Conservation (phyloP, 2,113 vertebrate genomes). For the Potamarius usumacintae region DNA sequence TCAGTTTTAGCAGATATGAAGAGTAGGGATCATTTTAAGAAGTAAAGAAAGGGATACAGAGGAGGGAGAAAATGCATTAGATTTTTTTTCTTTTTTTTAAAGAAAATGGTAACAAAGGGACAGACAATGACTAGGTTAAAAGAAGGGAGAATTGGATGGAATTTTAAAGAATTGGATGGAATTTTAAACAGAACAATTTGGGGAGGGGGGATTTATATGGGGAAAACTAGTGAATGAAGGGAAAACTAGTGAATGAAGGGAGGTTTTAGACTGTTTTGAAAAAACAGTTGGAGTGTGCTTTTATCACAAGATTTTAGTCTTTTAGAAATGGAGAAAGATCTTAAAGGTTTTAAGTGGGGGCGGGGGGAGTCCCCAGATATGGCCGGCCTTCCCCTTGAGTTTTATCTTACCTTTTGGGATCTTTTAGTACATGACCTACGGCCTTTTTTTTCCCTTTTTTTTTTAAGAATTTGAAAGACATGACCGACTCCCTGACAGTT, state of each 20-base stretch:
- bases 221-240: too few species aligned
- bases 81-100: constrained; percentile 26
- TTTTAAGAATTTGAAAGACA: constrained; percentile 1
- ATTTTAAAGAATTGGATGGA: too few species aligned
- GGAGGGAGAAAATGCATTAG: background rate
- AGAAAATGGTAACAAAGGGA: constrained; percentile 9
- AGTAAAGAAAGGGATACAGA: background rate
- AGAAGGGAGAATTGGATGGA: background rate
- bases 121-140: background rate
- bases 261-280: too few species aligned
- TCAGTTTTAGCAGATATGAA: accelerated
- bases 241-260: too few species aligned
- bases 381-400: constrained; percentile 29
- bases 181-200: too few species aligned
- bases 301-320: constrained; percentile 9
- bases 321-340: background rate
- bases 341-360: constrained; percentile 1
- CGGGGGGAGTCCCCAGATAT: background rate
- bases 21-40: background rate
- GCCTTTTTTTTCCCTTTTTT: too few species aligned
- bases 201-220: too few species aligned
- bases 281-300: too few species aligned
- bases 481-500: background rate
- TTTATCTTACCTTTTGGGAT: constrained; percentile 34
- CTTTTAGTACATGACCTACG: constrained; percentile 32